A percentile compares a stretch with the other conserved stretches of the same genome.
phyloP scores from a whole-genome alignment of 2,113 vertebrate species.

The Eira barbara region DNA sequence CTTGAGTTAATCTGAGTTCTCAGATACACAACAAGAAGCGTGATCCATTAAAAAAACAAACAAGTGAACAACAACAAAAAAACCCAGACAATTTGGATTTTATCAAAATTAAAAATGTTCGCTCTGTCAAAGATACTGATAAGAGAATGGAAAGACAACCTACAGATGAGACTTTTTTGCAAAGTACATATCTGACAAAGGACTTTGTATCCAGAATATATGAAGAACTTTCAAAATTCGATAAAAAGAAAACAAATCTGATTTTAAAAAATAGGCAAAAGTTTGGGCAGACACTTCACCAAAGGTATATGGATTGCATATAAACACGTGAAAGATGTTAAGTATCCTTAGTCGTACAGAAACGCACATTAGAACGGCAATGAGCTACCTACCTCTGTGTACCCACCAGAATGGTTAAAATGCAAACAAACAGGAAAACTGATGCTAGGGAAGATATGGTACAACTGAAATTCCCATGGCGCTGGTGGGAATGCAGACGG shows the following conservation, averaged over 20 bases:
- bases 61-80: not conserved
- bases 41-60: not conserved
- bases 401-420: not conserved
- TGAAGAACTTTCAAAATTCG: constrained; percentile 30
- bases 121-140: not conserved
- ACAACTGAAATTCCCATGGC: not conserved
- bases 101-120: constrained; percentile 22
- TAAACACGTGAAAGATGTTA: not conserved
- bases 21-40: not conserved
- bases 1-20: not conserved
- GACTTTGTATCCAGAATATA: constrained; percentile 29
- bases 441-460: not conserved
- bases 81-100: not conserved
- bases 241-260: not conserved
- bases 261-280: not conserved
- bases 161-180: not conserved
- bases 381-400: not conserved
- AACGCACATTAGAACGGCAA: not conserved
- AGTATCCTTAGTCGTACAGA: not conserved
- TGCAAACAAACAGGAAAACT: not conserved
- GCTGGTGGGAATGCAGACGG: not conserved
- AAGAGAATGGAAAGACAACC: not conserved
- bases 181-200: not conserved
- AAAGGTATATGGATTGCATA: not conserved
- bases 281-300: not conserved